A percentile compares a stretch with the other conserved stretches of the same genome.
Conservation (phyloP, 2,797 vertebrate species). For the Catamblyrhynchus diadema region DNA sequence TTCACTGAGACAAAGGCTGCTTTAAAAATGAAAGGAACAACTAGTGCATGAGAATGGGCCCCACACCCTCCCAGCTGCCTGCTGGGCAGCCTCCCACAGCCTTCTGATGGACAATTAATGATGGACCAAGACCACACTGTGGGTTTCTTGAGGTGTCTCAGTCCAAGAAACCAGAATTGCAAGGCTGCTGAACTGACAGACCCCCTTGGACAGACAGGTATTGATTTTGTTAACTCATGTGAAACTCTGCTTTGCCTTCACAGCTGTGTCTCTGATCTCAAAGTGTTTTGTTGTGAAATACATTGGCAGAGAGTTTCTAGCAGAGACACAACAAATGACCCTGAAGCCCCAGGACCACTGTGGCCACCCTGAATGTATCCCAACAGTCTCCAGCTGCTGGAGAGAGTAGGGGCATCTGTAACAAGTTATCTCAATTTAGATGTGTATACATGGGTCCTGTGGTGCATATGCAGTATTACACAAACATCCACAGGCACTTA, state of each 20-base stretch:
- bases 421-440: not conserved
- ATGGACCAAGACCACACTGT: not conserved
- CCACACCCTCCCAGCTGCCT: not conserved
- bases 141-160: not conserved
- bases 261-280: not conserved
- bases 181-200: not conserved
- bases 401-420: not conserved
- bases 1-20: not conserved
- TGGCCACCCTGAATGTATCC: not conserved
- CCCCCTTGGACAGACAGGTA: not conserved
- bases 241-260: not conserved
- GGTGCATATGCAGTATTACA: not conserved
- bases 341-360: not conserved
- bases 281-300: not conserved
- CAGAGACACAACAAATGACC: not conserved
- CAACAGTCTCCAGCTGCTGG: not conserved
- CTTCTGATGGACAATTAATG: not conserved
- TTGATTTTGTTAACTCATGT: not conserved
- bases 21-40: not conserved
- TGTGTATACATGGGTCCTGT: rapidly evolving
- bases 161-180: not conserved
- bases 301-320: not conserved
- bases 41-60: not conserved
- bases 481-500: not conserved
- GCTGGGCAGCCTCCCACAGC: not conserved